phyloP scores from a whole-genome alignment of 1,140 invertebrate genomes.

The Drosophila equinoxialis region DNA sequence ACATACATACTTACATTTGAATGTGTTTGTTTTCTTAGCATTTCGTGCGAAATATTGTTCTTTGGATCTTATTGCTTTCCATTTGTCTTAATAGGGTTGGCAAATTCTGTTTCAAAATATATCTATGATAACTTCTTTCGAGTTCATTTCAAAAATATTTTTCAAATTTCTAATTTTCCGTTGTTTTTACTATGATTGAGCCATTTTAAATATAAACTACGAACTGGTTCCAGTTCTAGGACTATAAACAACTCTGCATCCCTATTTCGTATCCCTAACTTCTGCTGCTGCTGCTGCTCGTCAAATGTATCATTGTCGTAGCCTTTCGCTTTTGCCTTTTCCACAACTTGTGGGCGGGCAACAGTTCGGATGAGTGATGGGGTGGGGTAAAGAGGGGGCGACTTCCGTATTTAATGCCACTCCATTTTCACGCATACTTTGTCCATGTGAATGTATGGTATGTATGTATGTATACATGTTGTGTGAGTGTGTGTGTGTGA shows the following conservation, averaged over 20 bases:
- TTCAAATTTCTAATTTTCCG: neutral
- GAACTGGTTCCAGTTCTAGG: slow-evolving; percentile 2
- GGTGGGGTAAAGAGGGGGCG: neutral
- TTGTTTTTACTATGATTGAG: neutral
- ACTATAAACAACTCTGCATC: neutral
- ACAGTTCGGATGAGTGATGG: neutral
- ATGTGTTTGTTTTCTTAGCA: slow-evolving; percentile 40
- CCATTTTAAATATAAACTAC: too few species aligned
- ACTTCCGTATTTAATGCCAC: slow-evolving; percentile 50
- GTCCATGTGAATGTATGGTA: slow-evolving; percentile 44
- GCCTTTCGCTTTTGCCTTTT: slow-evolving; percentile 46
- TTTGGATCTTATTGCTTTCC: slow-evolving; percentile 34
- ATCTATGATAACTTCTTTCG: neutral
- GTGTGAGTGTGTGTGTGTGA: slow-evolving; percentile 7
- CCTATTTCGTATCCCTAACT: slow-evolving; percentile 22
- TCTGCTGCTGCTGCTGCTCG: slow-evolving; percentile 32
- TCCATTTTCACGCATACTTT: slow-evolving; percentile 64
- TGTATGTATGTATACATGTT: slow-evolving; percentile 16
- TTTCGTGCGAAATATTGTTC: slow-evolving; percentile 65
- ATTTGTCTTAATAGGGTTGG: slow-evolving; percentile 42
- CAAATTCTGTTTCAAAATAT: neutral
- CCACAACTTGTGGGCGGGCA: slow-evolving; percentile 11
- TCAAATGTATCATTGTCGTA: slow-evolving; percentile 65
- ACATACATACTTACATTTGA: slow-evolving; percentile 14
- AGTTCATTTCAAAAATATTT: neutral